Evolutionary conservation across 2,888 invertebrate species (phyloP).

Genomic region (Eilema caniola): DNA sequence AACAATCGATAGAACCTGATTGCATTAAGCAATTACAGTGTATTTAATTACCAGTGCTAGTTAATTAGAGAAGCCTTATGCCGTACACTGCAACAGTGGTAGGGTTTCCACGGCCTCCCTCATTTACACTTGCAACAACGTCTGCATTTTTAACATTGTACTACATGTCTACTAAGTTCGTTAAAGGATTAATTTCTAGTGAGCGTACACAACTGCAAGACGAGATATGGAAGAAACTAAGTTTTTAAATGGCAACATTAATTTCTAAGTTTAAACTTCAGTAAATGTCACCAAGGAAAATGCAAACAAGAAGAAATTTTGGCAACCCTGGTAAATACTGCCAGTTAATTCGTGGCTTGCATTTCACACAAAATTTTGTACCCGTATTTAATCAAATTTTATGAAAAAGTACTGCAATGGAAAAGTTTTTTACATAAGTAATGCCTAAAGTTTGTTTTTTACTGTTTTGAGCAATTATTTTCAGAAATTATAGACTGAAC

Average conservation of each 20-base stretch:
- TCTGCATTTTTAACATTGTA: slow-evolving; percentile 67
- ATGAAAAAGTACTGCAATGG: slow-evolving; percentile 68
- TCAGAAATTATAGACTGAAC: slow-evolving; percentile 36
- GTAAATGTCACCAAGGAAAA: slow-evolving; percentile 21
- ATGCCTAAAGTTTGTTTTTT: slow-evolving; percentile 50
- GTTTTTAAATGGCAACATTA: neutral
- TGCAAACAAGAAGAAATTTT: slow-evolving; percentile 46
- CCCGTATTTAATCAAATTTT: slow-evolving; percentile 75
- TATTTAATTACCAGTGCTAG: slow-evolving; percentile 82
- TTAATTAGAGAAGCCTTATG: slow-evolving; percentile 83
- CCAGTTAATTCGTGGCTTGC: slow-evolving; percentile 66
- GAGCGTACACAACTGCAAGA: slow-evolving; percentile 39
- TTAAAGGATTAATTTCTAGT: slow-evolving; percentile 59
- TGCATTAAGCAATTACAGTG: slow-evolving; percentile 83
- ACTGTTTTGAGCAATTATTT: slow-evolving; percentile 48
- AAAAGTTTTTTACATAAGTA: slow-evolving; percentile 61
- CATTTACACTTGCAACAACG: slow-evolving; percentile 82
- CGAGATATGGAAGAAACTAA: neutral
- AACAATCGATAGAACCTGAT: slow-evolving; percentile 63
- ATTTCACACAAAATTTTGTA: slow-evolving; percentile 78
- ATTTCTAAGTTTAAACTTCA: slow-evolving; percentile 27
- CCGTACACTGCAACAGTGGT: slow-evolving; percentile 61
- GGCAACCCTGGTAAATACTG: slow-evolving; percentile 50
- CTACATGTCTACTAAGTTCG: slow-evolving; percentile 52
- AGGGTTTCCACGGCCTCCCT: slow-evolving; percentile 79